Conservation (phyloP, 2,888 invertebrate species). For the Drosophila diplacantha region DNA sequence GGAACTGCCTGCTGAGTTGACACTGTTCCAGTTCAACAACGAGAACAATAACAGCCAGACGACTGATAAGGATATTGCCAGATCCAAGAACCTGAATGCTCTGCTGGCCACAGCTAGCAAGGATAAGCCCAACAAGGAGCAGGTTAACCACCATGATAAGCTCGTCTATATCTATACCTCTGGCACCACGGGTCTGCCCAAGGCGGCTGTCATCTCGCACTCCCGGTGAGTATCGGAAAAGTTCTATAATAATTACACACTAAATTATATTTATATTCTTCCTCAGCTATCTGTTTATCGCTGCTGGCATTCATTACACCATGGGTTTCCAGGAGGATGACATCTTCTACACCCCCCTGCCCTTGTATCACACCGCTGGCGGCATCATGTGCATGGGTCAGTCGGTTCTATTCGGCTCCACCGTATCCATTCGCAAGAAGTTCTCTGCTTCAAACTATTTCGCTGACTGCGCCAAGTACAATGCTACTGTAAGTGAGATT, state of each 20-base stretch:
- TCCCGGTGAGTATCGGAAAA: slow-evolving; percentile 82
- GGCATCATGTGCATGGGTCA: slow-evolving; percentile 92
- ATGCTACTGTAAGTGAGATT: slow-evolving; percentile 87
- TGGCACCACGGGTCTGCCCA: slow-evolving; percentile 97
- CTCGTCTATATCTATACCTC: slow-evolving; percentile 98
- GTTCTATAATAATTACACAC: not conserved
- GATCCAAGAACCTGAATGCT: slow-evolving; percentile 74
- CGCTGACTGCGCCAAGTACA: slow-evolving; percentile 93
- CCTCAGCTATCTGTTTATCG: slow-evolving; percentile 87
- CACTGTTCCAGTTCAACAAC: slow-evolving; percentile 81
- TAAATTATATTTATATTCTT: not conserved
- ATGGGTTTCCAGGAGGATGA: slow-evolving; percentile 84
- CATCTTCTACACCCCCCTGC: slow-evolving; percentile 92
- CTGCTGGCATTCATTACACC: slow-evolving; percentile 84
- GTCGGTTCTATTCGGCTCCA: slow-evolving; percentile 87
- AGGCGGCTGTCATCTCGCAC: slow-evolving; percentile 96
- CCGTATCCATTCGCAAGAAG: slow-evolving; percentile 89
- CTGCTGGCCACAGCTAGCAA: slow-evolving; percentile 72
- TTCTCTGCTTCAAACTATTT: slow-evolving; percentile 96
- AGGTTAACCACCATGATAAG: slow-evolving; percentile 83
- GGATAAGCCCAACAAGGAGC: slow-evolving; percentile 61
- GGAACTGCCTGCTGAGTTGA: slow-evolving; percentile 82
- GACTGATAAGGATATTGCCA: slow-evolving; percentile 43
- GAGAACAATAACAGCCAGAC: slow-evolving; percentile 59
- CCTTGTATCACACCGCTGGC: slow-evolving; percentile 96